Conservation (phyloP, 2,888 invertebrate genomes). For the Amphipoea lucens region DNA sequence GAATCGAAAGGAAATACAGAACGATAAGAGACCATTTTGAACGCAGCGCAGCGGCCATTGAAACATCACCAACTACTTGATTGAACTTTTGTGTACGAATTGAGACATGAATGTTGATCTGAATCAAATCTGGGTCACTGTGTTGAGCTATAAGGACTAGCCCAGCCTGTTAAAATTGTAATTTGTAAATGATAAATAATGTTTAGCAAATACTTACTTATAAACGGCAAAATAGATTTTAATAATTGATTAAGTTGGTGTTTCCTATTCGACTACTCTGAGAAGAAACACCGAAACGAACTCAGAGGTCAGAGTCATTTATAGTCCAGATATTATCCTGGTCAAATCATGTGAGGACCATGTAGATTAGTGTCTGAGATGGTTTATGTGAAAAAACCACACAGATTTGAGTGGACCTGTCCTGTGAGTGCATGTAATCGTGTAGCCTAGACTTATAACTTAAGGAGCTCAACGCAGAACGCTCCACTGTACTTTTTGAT, state of each 20-base stretch:
- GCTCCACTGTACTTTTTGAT: background rate
- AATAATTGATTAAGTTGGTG: background rate
- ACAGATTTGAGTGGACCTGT: background rate
- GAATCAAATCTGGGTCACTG: conserved; percentile 49
- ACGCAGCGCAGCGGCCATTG: conserved; percentile 21
- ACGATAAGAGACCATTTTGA: background rate
- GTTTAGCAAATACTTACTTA: background rate
- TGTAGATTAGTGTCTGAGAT: background rate
- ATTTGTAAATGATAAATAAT: background rate
- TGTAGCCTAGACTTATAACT: background rate
- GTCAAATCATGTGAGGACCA: background rate
- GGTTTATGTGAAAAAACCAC: background rate
- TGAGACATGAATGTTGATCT: conserved; percentile 56
- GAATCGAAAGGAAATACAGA: conserved; percentile 16
- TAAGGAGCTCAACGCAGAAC: background rate
- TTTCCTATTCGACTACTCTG: background rate
- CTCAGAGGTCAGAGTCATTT: background rate
- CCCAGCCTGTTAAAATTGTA: background rate
- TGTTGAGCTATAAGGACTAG: background rate
- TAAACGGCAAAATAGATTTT: no score
- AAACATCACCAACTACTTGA: conserved; percentile 41
- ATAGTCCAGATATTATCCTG: background rate
- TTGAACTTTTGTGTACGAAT: conserved; percentile 56
- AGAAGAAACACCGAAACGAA: background rate
- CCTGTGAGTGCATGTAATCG: background rate